A percentile compares a stretch with the other conserved stretches of the same genome.
phyloP scores from a whole-genome alignment of 2,888 invertebrate species.

The Dioctria linearis region DNA sequence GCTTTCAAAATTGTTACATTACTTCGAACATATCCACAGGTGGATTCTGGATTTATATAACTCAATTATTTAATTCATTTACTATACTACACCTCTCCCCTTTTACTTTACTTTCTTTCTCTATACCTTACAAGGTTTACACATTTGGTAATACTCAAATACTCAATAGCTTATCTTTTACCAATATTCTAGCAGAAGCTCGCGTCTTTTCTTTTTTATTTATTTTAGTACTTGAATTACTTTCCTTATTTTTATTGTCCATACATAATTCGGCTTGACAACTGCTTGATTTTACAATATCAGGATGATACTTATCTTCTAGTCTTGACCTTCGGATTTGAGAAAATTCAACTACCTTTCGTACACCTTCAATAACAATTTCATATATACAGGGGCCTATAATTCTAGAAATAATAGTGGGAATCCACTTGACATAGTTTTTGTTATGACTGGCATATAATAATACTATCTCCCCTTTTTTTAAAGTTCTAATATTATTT shows the following conservation, averaged over 20 bases:
- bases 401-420: neutral
- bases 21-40: no score
- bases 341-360: neutral
- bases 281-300: neutral
- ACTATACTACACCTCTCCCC: slow-evolving; percentile 1
- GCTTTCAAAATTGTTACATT: no score
- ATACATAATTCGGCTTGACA: neutral
- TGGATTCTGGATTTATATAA: no score
- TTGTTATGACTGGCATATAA: neutral
- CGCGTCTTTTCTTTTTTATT: neutral
- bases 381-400: neutral
- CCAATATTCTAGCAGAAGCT: neutral
- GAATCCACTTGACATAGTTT: neutral
- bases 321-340: neutral
- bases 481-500: neutral
- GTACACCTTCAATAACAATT: neutral
- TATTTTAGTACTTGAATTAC: neutral
- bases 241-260: neutral
- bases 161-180: neutral
- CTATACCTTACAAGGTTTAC: neutral
- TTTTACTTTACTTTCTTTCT: neutral
- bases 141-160: neutral
- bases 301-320: slow-evolving; percentile 10
- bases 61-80: no score
- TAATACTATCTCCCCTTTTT: neutral